Evolutionary conservation across 2,888 invertebrate genomes (phyloP).

Genomic region (Drosophila flavopinicola): DNA sequence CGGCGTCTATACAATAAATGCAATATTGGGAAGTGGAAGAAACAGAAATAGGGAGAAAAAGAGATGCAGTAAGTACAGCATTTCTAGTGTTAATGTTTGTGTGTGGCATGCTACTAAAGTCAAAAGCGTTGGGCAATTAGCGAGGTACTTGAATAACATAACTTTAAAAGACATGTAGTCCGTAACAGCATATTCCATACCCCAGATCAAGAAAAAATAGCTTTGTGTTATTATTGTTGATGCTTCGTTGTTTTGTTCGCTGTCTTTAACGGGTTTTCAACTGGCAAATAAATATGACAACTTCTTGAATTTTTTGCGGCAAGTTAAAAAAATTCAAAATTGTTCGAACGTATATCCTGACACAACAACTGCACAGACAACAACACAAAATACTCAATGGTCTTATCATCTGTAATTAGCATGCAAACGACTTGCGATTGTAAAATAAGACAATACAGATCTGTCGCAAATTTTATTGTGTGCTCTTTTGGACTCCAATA

Average conservation of each 20-base stretch:
- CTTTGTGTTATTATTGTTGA: slow-evolving; percentile 3
- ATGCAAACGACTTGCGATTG: slow-evolving; percentile 36
- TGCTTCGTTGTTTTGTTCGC: slow-evolving; percentile 3
- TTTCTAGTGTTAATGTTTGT: slow-evolving; percentile 16
- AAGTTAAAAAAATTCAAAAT: slow-evolving; percentile 66
- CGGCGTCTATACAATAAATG: slow-evolving; percentile 78
- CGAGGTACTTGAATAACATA: slow-evolving; percentile 61
- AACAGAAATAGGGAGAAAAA: slow-evolving; percentile 14
- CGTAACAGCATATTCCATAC: slow-evolving; percentile 11
- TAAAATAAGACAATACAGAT: slow-evolving; percentile 37
- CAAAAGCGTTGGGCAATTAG: slow-evolving; percentile 59
- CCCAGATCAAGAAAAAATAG: slow-evolving; percentile 10
- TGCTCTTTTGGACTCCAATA: slow-evolving; percentile 6
- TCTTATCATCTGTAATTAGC: slow-evolving; percentile 41
- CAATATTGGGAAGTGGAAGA: slow-evolving; percentile 8
- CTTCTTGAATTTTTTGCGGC: slow-evolving; percentile 14
- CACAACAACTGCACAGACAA: slow-evolving; percentile 35
- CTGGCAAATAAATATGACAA: slow-evolving; percentile 26
- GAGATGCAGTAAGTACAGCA: slow-evolving; percentile 33
- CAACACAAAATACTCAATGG: too few relatives aligned
- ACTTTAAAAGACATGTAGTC: slow-evolving; percentile 50
- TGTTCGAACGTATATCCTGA: slow-evolving; percentile 50
- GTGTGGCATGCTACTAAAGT: slow-evolving; percentile 61
- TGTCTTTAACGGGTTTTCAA: slow-evolving; percentile 38
- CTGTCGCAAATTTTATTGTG: slow-evolving; percentile 29